Conservation (phyloP, 2,888 invertebrate genomes). For the Drosophila helvetica region DNA sequence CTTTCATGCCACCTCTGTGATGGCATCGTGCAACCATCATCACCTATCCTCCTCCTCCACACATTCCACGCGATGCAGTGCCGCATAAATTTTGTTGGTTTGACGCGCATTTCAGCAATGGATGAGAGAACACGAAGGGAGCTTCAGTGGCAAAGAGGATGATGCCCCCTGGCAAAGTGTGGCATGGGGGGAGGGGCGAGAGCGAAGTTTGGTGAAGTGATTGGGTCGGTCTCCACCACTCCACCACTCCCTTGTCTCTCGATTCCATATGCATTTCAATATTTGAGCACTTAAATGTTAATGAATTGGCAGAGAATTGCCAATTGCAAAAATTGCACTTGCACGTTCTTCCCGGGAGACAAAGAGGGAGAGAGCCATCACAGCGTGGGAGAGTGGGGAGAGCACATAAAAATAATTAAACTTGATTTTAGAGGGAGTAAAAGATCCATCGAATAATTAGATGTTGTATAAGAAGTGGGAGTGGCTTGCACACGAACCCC, state of each 20-base stretch:
- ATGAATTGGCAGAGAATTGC: conserved; percentile 42
- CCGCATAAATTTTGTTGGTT: conserved; percentile 61
- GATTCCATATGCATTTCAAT: conserved; percentile 44
- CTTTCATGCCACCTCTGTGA: conserved; percentile 7
- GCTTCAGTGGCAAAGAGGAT: background rate
- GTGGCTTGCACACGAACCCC: no score
- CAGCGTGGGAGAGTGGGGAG: no score
- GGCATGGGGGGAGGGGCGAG: background rate
- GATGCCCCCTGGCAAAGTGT: conserved; percentile 7
- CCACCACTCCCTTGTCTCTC: background rate
- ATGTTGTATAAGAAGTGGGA: background rate
- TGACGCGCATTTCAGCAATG: conserved; percentile 45
- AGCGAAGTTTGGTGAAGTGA: conserved; percentile 3
- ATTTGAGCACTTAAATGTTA: conserved; percentile 52
- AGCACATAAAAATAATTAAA: background rate
- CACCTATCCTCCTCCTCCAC: background rate
- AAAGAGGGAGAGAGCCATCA: background rate
- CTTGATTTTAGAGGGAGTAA: no score
- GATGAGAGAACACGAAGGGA: background rate
- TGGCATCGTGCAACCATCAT: background rate
- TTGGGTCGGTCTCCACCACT: background rate
- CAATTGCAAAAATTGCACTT: conserved; percentile 29
- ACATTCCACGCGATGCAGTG: conserved; percentile 49
- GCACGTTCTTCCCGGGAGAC: background rate
- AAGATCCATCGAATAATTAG: background rate